Percentiles rank a stretch among this genome's conserved stretches.
phyloP scores from a whole-genome alignment of 2,113 vertebrate genomes.

The Platichthys stellatus region DNA sequence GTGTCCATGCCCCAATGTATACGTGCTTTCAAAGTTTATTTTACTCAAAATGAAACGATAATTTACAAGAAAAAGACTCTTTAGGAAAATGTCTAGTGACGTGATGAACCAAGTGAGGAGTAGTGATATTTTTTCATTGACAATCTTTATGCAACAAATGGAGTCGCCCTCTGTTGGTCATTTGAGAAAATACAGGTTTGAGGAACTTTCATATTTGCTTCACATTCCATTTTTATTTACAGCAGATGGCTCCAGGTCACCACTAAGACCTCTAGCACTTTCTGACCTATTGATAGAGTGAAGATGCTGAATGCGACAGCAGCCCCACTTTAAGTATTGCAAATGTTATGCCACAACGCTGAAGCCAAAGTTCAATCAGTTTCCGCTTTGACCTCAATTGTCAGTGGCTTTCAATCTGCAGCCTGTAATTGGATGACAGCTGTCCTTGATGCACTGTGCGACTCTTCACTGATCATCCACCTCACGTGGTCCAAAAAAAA shows the following conservation, averaged over 20 bases:
- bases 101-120: no score
- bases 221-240: background rate
- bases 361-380: background rate
- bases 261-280: background rate
- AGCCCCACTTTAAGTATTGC: background rate
- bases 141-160: no score
- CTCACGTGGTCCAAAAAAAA: background rate
- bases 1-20: background rate
- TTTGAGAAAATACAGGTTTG: no score
- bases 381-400: slow-evolving; percentile 6
- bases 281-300: background rate
- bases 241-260: background rate
- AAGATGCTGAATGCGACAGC: background rate
- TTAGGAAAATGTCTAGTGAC: no score
- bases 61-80: background rate
- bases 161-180: no score
- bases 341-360: background rate
- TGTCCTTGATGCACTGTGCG: background rate
- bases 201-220: background rate
- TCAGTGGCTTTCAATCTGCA: background rate
- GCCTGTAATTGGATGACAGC: background rate
- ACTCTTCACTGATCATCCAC: background rate
- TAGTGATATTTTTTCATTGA: no score
- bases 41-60: background rate
- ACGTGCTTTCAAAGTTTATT: background rate